Base-by-base conservation (phyloP, 2,888 invertebrate species). In the Kryphioiulus occultus region DNA sequence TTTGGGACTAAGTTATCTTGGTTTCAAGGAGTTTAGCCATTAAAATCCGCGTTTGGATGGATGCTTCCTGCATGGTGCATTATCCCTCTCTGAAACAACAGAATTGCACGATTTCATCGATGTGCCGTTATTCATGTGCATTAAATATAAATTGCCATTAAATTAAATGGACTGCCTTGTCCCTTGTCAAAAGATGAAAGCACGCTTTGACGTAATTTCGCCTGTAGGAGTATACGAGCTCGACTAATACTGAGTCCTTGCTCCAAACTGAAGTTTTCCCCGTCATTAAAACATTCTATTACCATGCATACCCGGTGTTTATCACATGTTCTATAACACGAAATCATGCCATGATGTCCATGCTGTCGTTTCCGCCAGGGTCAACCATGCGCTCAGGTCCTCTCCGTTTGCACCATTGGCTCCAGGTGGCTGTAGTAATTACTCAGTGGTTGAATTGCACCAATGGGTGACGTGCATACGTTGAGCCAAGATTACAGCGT, bases 11-110 rank as follows among this genome's bases (percentile, higher is more conserved):
- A 78, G 78, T 78, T 78, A 78, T 30, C 78, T 78, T 10, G 78
- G 78, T 78, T 78, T 78, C 78, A 30, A 78, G 78, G 78, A 78
- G 78, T 78, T 78, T 12, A 30, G 26, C 78, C 78, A 78, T 78
- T 78, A 78, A 78, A 78, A 78, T 78, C 30, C 30, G 26, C 78
- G 2, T 78, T 30, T 17, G 30, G 78, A 78, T 78, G 26, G 17
- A 10, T 78, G 78, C 78, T 26, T 68, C 9, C 26, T 53, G 7
- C 42, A 42, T 42, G 12, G 44, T 10, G 44, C 53, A 68, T 68
- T 68, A 68, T 68, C 5, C 26, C 22, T 26, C 68, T 26, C 7
- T 22, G 68, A 68, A 68, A 68, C 68, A 68, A 68, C 68, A 68
- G 22, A 68, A 68, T 22, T 26, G 22, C 78, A 30, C 10, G 78